These are phyloP conservation scores for Microcebus lehilahytsara DNA, from an alignment of 2,113 vertebrate genomes.

Conservation along the genomic window DNA sequence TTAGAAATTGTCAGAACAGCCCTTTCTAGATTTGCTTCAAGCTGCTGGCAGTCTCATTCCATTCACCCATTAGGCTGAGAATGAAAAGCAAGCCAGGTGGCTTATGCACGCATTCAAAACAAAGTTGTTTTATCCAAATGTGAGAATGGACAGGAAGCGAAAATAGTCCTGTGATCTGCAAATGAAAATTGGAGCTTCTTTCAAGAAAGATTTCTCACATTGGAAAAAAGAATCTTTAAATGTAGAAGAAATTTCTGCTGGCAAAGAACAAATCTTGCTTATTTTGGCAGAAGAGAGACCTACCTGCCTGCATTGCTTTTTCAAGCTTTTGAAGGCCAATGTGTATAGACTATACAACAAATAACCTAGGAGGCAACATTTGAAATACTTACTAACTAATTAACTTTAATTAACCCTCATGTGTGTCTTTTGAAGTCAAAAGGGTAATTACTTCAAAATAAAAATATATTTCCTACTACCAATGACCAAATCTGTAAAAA, in stretches of 20 bases:
- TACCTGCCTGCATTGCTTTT: background rate
- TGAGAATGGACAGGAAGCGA: conserved; percentile 54
- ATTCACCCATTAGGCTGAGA: conserved; percentile 52
- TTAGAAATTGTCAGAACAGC: conserved; percentile 54
- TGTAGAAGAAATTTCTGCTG: conserved; percentile 17
- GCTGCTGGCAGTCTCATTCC: conserved; percentile 48
- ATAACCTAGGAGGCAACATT: background rate
- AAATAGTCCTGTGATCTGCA: conserved; percentile 70
- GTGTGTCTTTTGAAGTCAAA: conserved; percentile 43
- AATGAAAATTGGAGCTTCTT: conserved; percentile 60
- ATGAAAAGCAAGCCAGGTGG: conserved; percentile 66
- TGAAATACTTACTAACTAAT: conserved; percentile 19
- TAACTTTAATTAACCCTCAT: conserved; percentile 1
- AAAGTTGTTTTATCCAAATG: conserved; percentile 64
- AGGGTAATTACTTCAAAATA: background rate
- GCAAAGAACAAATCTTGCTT: background rate
- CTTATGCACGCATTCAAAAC: conserved; percentile 42
- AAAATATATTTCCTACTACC: background rate
- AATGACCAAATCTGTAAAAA: background rate
- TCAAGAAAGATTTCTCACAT: conserved; percentile 11
- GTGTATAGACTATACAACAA: background rate
- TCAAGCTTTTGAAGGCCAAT: background rate
- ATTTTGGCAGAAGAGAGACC: conserved; percentile 19
- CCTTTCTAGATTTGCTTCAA: conserved; percentile 61
- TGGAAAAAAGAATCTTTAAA: conserved; percentile 30